Evolutionary conservation across 2,888 invertebrate genomes (phyloP).

Genomic region (Adelphocoris suturalis): DNA sequence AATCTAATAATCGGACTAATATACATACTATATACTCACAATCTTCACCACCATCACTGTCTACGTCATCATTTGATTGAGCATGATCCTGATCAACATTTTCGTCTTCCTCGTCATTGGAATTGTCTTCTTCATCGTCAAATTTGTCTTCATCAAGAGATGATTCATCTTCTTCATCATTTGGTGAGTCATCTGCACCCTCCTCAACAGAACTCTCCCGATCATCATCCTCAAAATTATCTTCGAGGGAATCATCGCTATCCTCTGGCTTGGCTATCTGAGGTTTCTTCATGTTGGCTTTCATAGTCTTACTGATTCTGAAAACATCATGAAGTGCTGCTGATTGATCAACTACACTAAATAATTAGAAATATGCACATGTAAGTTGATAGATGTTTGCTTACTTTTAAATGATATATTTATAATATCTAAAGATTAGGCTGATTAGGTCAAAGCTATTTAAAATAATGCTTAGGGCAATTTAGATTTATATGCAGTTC

Average conservation of each 20-base stretch:
- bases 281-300: conserved; percentile 46
- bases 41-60: conserved; percentile 38
- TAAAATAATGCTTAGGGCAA: too few species aligned
- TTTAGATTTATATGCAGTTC: too few species aligned
- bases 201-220: conserved; percentile 31
- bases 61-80: not conserved
- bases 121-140: not conserved
- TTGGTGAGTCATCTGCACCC: conserved; percentile 57
- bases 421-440: too few species aligned
- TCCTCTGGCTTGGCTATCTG: conserved; percentile 23
- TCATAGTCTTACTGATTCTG: conserved; percentile 50
- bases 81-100: not conserved
- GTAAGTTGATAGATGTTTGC: not conserved
- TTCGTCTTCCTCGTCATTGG: not conserved
- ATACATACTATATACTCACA: too few species aligned
- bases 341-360: not conserved
- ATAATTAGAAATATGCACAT: not conserved
- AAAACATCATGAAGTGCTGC: not conserved
- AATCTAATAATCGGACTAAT: too few species aligned
- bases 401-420: too few species aligned
- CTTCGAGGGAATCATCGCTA: conserved; percentile 21
- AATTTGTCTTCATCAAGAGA: not conserved
- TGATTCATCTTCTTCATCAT: conserved; percentile 12
- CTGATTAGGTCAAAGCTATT: too few species aligned
- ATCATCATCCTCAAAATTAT: not conserved